Conservation (phyloP, 35 echinoderm and acorn worm species). For the Anneissia japonica region DNA sequence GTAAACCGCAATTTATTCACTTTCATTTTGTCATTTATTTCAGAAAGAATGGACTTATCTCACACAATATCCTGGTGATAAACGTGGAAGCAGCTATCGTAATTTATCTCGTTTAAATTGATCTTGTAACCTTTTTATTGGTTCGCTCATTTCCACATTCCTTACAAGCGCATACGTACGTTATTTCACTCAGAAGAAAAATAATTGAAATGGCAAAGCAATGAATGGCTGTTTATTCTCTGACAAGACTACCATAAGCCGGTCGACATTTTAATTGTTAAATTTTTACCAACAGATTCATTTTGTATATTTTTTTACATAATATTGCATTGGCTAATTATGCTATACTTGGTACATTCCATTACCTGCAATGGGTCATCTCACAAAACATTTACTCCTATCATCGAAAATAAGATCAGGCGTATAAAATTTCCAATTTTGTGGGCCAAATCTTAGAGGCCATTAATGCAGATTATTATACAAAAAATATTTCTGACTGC, state of each 20-base stretch:
- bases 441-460: no score
- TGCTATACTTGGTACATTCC: no score
- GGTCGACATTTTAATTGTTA: neutral
- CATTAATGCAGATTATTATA: no score
- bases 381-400: no score
- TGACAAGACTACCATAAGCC: neutral
- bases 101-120: neutral
- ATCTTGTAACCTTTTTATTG: neutral
- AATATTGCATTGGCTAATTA: no score
- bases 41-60: neutral
- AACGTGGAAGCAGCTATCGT: neutral
- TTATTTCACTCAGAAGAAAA: neutral
- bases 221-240: neutral
- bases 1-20: neutral
- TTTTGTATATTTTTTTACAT: no score
- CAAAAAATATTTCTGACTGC: no score
- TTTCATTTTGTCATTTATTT: neutral
- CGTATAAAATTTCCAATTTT: no score
- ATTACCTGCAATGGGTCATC: no score
- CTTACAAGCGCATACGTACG: neutral
- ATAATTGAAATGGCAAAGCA: neutral
- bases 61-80: neutral
- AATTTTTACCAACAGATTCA: no score
- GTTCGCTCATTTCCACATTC: neutral
- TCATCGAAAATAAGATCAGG: no score